phyloP scores from a whole-genome alignment of 2,888 invertebrate genomes.

The Hoplodrina ambigua region DNA sequence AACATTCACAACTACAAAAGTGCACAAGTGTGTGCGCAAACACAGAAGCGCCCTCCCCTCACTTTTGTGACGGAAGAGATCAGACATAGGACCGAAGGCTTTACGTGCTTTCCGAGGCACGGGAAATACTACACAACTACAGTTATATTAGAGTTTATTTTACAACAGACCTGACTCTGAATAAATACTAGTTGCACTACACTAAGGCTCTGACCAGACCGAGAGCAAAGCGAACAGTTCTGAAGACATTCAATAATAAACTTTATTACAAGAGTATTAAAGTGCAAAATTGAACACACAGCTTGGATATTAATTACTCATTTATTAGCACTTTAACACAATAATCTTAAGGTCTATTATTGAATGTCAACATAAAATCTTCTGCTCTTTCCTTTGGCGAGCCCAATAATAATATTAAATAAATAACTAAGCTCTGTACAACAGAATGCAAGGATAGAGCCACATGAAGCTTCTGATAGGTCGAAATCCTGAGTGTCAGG shows the following conservation, averaged over 20 bases:
- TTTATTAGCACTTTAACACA: not conserved
- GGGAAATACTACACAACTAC: not conserved
- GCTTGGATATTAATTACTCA: not conserved
- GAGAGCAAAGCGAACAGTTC: no score
- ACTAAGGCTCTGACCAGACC: constrained; percentile 4
- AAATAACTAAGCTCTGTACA: constrained; percentile 39
- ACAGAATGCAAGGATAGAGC: constrained; percentile 29
- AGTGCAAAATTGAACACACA: not conserved
- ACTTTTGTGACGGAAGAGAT: no score
- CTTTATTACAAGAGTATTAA: not conserved
- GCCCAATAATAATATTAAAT: not conserved
- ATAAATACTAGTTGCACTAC: not conserved
- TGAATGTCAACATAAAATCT: not conserved
- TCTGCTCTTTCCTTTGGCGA: not conserved
- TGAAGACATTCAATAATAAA: not conserved
- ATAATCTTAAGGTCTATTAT: not conserved
- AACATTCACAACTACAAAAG: not conserved
- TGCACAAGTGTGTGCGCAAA: not conserved
- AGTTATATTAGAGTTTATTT: not conserved
- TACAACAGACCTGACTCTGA: constrained; percentile 1
- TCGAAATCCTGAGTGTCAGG: not conserved
- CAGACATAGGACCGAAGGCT: no score
- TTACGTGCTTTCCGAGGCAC: not conserved
- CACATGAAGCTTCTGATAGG: not conserved
- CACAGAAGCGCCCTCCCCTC: not conserved